phyloP scores from a whole-genome alignment of 1,140 invertebrate species.

The Drosophila melanica region DNA sequence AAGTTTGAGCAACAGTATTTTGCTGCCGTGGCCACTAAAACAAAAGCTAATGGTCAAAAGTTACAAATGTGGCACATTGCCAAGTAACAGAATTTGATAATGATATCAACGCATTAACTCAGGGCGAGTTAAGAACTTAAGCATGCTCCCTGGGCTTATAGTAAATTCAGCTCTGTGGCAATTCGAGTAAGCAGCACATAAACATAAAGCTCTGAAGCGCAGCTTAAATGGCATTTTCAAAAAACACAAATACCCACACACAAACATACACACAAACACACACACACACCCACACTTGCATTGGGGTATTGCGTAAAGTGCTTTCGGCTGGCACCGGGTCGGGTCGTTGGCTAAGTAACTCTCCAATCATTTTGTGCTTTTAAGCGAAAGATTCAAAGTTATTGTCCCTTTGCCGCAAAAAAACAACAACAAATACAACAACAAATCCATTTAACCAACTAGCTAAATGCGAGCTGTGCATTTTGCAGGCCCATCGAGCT shows the following conservation, averaged over 20 bases:
- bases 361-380: constrained; percentile 71
- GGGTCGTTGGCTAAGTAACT: constrained; percentile 39
- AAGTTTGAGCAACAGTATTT: constrained; percentile 54
- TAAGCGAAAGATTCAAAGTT: constrained; percentile 71
- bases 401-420: constrained; percentile 63
- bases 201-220: constrained; percentile 43
- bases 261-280: constrained; percentile 1
- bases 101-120: constrained; percentile 75
- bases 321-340: constrained; percentile 48
- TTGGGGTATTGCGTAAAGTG: constrained; percentile 47
- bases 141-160: constrained; percentile 45
- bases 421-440: constrained; percentile 29
- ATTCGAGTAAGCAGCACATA: constrained; percentile 50
- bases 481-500: constrained; percentile 48
- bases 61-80: constrained; percentile 58
- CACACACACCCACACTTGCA: no score
- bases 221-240: constrained; percentile 35
- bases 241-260: constrained; percentile 24
- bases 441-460: constrained; percentile 62
- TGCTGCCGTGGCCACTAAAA: constrained; percentile 61
- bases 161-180: constrained; percentile 57
- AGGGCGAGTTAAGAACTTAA: constrained; percentile 51
- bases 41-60: constrained; percentile 78
- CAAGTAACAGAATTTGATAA: constrained; percentile 62
- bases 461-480: constrained; percentile 59